Percentiles rank a stretch among this genome's conserved stretches.
Conservation (phyloP, 2,888 invertebrate genomes). For the Leucophenga montana region DNA sequence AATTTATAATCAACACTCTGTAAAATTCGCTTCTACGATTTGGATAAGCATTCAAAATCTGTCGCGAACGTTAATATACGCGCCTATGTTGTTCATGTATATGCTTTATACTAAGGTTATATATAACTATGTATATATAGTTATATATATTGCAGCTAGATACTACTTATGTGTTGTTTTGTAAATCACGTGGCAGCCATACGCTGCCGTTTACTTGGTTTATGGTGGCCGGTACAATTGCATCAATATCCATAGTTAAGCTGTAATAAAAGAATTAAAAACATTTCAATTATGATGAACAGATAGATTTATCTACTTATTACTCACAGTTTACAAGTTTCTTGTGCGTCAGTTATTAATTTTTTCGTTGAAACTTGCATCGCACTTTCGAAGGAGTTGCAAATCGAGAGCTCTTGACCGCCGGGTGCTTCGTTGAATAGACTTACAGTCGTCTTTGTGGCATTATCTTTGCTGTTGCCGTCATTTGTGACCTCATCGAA, state of each 20-base stretch:
- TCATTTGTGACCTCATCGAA: not conserved
- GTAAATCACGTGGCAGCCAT: not conserved
- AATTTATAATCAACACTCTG: too few relatives aligned
- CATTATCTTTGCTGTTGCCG: not conserved
- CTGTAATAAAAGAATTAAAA: not conserved
- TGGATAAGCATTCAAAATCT: too few relatives aligned
- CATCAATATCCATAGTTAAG: not conserved
- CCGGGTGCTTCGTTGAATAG: not conserved
- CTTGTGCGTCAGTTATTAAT: constrained; percentile 39
- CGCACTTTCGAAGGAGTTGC: constrained; percentile 35
- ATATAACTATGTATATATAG: too few relatives aligned
- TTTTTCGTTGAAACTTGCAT: constrained; percentile 29
- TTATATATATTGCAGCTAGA: too few relatives aligned
- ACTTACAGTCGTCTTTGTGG: not conserved
- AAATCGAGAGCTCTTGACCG: not conserved
- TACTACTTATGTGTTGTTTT: too few relatives aligned
- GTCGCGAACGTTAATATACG: too few relatives aligned
- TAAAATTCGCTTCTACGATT: too few relatives aligned
- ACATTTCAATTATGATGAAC: not conserved
- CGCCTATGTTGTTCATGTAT: too few relatives aligned
- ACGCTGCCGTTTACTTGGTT: not conserved
- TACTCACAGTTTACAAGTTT: constrained; percentile 41
- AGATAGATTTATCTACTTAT: not conserved
- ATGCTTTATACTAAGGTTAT: too few relatives aligned
- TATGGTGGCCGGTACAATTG: constrained; percentile 25